A percentile compares a stretch with the other conserved stretches of the same genome.
These are phyloP conservation scores for Drosophila acutilabella DNA, from an alignment of 2,888 invertebrate species.

Conservation along the genomic window DNA sequence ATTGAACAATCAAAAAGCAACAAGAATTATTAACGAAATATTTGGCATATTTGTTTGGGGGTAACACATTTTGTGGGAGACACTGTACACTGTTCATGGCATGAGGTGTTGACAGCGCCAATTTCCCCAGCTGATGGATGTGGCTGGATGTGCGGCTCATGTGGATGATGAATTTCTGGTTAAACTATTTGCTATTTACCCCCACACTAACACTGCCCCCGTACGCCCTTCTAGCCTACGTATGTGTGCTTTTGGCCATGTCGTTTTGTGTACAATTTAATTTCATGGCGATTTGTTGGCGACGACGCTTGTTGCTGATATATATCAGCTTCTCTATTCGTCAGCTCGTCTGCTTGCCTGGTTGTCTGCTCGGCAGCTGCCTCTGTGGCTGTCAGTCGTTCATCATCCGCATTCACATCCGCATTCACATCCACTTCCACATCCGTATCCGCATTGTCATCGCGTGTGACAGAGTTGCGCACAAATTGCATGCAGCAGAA, in stretches of 20 bases:
- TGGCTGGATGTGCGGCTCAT: conserved; percentile 39
- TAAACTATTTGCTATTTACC: conserved; percentile 74
- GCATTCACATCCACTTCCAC: conserved; percentile 23
- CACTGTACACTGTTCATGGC: conserved; percentile 39
- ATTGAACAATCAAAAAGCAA: conserved; percentile 3
- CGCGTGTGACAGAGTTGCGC: conserved; percentile 59
- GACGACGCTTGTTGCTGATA: conserved; percentile 52
- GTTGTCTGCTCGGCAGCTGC: conserved; percentile 15
- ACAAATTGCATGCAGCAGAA: conserved; percentile 74
- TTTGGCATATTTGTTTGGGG: conserved; percentile 5
- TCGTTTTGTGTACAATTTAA: conserved; percentile 70
- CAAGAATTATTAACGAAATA: background rate
- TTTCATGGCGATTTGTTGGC: conserved; percentile 76
- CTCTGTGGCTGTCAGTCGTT: conserved; percentile 69
- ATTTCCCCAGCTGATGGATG: conserved; percentile 59
- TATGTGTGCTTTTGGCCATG: conserved; percentile 31
- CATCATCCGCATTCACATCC: conserved; percentile 64
- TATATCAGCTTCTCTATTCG: conserved; percentile 18
- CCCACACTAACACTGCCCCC: background rate
- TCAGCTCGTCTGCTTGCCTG: conserved; percentile 23
- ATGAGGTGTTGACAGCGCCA: conserved; percentile 72
- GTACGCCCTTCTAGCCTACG: background rate
- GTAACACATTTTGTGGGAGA: conserved; percentile 5
- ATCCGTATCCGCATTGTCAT: conserved; percentile 46
- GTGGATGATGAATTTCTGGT: conserved; percentile 75